phyloP scores from a whole-genome alignment of 2,797 vertebrate genomes.

The Tenualosa thibaudeaui region DNA sequence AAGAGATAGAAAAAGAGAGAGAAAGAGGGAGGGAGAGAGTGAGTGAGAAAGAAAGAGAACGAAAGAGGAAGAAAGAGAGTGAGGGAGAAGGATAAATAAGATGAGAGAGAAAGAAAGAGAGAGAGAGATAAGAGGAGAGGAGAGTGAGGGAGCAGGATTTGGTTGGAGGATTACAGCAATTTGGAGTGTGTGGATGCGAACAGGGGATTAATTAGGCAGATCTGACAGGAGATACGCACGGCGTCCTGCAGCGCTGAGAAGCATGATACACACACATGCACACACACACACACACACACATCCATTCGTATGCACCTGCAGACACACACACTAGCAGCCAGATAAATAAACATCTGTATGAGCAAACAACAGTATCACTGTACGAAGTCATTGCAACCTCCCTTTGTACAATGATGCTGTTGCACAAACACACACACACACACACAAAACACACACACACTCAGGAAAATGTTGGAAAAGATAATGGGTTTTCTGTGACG shows the following conservation, averaged over 20 bases:
- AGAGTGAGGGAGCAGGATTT: constrained; percentile 24
- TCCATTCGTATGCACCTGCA: neutral
- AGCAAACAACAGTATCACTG: neutral
- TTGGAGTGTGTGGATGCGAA: constrained; percentile 54
- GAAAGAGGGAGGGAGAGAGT: neutral
- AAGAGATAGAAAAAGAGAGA: neutral
- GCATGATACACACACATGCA: neutral
- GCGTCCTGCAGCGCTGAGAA: constrained; percentile 34
- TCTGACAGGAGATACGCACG: constrained; percentile 60
- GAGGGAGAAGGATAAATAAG: neutral
- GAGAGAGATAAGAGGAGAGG: neutral
- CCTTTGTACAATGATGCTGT: neutral
- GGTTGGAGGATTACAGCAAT: constrained; percentile 34
- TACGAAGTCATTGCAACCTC: neutral
- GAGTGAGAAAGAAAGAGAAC: neutral
- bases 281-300: neutral
- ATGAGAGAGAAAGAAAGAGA: neutral
- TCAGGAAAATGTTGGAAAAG: neutral
- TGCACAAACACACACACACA: neutral
- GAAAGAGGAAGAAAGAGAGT: neutral
- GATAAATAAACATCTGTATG: neutral
- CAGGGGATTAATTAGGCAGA: constrained; percentile 71
- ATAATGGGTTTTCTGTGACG: neutral
- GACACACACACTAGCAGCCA: constrained; percentile 27
- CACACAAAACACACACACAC: neutral